Base-by-base conservation (phyloP, 2,888 invertebrate genomes). In the Tachina grossa region DNA sequence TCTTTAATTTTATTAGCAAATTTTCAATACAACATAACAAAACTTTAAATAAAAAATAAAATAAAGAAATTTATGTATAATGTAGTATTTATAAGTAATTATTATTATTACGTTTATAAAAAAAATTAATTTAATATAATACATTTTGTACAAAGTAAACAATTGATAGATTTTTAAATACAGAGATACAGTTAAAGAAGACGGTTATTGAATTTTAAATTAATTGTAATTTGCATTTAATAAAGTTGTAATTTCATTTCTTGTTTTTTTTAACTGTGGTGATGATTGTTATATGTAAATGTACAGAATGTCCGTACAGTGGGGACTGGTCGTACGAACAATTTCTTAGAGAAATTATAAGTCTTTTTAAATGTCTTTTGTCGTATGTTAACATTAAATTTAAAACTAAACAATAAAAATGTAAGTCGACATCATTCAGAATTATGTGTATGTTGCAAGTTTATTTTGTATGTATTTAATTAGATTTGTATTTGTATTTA, bases 141-240 rank as follows among this genome's bases (percentile, higher is more conserved):
- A 92, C 92, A 92, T 89, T 92, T 92, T 92, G 92, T 92, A 92
- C 92, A 92, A 90, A 90, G 89, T 90, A 92, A 89, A 74, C 83
- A 84, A 83, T 83, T 83, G 45, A 55, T 53, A 43, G 43, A 79
- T 49, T 57, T 41, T 82, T 80, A 77, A 74, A 80, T 83, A 71
- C 61, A 71, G 76, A n/a, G 65, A 13, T 65, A 10, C 53, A 57
- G 74, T 61, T 76, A 71, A 71, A 63, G 71, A 78, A 83, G 68
- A 66, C 72, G 66, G 8, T 11, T 49, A 66, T 47, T 72, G 22
- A 53, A 76, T 47, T 53, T 41, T 19, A 49, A 51, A 66, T 61
- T 78, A 76, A 43, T 47, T 8, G 8, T 53, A 14, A 13, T 55
- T 69, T 43, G 16, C 51, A 53, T 39, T 39, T 41, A 41, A 14